phyloP scores from a whole-genome alignment of 2,113 vertebrate genomes.

The Gambusia holbrooki region DNA sequence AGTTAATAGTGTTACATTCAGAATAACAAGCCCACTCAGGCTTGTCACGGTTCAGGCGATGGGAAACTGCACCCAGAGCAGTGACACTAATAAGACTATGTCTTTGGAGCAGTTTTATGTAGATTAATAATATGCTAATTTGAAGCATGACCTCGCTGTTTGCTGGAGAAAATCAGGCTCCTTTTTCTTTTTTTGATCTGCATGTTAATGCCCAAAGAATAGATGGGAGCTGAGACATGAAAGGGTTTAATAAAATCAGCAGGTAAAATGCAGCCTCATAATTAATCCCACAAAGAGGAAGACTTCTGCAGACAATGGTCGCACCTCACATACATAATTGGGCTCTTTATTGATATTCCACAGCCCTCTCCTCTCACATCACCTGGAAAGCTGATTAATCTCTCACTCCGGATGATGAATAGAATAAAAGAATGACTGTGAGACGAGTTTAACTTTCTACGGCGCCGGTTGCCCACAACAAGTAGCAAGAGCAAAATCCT shows the following conservation, averaged over 20 bases:
- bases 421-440: neutral
- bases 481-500: conserved; percentile 1
- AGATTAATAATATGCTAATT: conserved; percentile 79
- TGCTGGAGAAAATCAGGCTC: conserved; percentile 69
- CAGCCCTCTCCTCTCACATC: conserved; percentile 41
- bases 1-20: conserved; percentile 70
- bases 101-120: conserved; percentile 75
- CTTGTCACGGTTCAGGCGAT: conserved; percentile 56
- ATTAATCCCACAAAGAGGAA: conserved; percentile 72
- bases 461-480: conserved; percentile 20
- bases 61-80: conserved; percentile 54
- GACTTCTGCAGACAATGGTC: conserved; percentile 66
- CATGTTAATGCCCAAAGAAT: conserved; percentile 76
- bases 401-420: conserved; percentile 17
- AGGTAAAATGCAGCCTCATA: conserved; percentile 71
- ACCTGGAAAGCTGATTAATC: conserved; percentile 70
- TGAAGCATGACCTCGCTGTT: conserved; percentile 74
- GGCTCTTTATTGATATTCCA: conserved; percentile 74
- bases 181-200: conserved; percentile 66
- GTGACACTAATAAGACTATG: conserved; percentile 67
- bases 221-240: conserved; percentile 75
- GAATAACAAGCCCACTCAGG: conserved; percentile 67
- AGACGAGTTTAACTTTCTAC: conserved; percentile 39
- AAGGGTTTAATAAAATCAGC: conserved; percentile 77
- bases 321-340: conserved; percentile 67